Percentiles rank a stretch among this genome's conserved stretches.
Evolutionary conservation across 2,113 vertebrate genomes (phyloP).

Genomic region (Sprattus sprattus): DNA sequence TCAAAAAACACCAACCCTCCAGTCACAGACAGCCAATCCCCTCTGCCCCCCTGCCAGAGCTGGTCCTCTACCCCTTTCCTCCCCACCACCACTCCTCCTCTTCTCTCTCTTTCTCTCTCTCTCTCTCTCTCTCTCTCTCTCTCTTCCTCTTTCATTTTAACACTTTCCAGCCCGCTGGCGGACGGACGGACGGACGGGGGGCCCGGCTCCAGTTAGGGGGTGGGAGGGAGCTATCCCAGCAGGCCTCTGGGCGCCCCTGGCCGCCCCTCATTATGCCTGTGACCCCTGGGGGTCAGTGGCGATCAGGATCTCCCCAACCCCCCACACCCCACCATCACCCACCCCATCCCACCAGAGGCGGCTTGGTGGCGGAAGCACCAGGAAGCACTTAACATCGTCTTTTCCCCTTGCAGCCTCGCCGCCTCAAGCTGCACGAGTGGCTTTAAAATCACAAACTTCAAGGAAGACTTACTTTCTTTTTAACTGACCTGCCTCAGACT

Average conservation of each 20-base stretch:
- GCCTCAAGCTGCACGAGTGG: not conserved
- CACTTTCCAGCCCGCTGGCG: conserved; percentile 48
- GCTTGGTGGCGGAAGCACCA: conserved; percentile 16
- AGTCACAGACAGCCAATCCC: conserved; percentile 43
- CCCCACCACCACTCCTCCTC: not conserved
- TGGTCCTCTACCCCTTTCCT: not conserved
- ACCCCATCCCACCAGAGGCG: not conserved
- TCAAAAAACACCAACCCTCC: conserved; percentile 27
- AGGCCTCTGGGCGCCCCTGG: conserved; percentile 12
- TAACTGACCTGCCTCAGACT: not conserved
- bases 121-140: not conserved
- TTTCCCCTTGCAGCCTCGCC: not conserved
- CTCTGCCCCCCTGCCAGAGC: conserved; percentile 14
- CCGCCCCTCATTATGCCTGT: conserved; percentile 10
- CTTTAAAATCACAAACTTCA: not conserved
- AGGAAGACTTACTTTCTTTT: not conserved
- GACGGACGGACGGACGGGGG: not conserved
- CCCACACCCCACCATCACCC: not conserved
- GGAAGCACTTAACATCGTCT: conserved; percentile 28
- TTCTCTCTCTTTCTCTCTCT: not conserved
- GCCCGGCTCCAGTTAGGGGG: not conserved
- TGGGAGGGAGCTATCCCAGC: not conserved
- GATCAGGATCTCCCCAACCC: not conserved
- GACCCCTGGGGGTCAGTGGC: conserved; percentile 33
- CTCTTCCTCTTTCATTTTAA: conserved; percentile 40